A percentile compares a stretch with the other conserved stretches of the same genome.
Evolutionary conservation across 2,797 vertebrate species (phyloP).

Genomic region (Enteromius thamalakanensis): DNA sequence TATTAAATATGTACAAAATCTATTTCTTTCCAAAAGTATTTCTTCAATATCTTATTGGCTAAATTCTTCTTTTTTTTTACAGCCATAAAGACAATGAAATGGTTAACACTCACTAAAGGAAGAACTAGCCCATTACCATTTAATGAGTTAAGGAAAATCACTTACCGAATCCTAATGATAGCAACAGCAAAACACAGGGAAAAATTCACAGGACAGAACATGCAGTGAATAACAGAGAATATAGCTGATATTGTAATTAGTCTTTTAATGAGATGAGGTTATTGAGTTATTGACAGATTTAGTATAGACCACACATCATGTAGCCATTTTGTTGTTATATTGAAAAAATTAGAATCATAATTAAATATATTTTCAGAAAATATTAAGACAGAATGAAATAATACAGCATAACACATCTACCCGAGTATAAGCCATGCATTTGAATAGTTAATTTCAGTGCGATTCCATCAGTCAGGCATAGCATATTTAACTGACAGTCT

Average conservation of each 20-base stretch:
- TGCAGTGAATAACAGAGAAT: constrained; percentile 44
- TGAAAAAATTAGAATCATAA: background rate
- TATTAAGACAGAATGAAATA: background rate
- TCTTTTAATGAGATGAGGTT: background rate
- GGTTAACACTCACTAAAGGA: background rate
- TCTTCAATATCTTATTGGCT: background rate
- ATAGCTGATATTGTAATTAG: constrained; percentile 1
- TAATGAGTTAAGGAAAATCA: constrained; percentile 27
- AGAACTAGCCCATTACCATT: background rate
- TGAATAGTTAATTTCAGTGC: background rate
- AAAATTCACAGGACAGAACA: constrained; percentile 42
- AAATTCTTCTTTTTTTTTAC: background rate
- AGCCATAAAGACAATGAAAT: background rate
- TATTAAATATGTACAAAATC: background rate
- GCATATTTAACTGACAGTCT: background rate
- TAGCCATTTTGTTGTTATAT: background rate
- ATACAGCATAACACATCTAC: constrained; percentile 5
- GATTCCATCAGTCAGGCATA: background rate
- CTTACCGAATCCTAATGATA: constrained; percentile 59
- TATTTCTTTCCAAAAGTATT: background rate
- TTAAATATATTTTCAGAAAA: background rate
- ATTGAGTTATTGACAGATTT: background rate
- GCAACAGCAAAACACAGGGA: constrained; percentile 39
- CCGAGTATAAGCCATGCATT: background rate
- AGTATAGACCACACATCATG: background rate